Evolutionary conservation across 2,113 vertebrate species (phyloP).

Genomic region (Macroglossus sobrinus): DNA sequence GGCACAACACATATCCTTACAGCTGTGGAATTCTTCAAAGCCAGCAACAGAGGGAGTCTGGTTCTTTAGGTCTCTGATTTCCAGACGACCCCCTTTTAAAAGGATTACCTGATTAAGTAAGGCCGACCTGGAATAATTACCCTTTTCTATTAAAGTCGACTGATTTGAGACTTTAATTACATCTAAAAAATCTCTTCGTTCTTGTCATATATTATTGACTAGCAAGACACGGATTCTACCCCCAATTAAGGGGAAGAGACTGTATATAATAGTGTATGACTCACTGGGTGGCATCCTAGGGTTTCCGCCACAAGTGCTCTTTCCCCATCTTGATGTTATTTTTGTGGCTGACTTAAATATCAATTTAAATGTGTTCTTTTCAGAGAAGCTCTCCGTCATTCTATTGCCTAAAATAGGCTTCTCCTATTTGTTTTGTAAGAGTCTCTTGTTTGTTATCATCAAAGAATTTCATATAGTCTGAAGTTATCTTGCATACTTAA

Average conservation of each 20-base stretch:
- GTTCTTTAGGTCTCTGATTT: neutral
- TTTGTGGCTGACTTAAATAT: neutral
- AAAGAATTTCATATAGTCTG: neutral
- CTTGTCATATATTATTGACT: neutral
- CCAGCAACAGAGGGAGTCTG: neutral
- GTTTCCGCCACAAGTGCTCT: neutral
- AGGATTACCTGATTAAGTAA: neutral
- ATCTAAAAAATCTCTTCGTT: neutral
- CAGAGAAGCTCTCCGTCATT: neutral
- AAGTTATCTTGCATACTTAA: neutral
- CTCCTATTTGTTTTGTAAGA: neutral
- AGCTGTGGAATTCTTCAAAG: neutral
- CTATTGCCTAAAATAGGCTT: neutral
- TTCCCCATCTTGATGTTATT: neutral
- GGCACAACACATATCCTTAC: neutral
- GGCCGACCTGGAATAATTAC: neutral
- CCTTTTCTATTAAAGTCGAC: neutral
- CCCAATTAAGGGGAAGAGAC: neutral
- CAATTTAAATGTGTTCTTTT: neutral
- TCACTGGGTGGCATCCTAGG: neutral
- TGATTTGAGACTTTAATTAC: neutral
- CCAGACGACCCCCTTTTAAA: neutral
- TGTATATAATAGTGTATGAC: neutral
- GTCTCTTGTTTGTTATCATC: neutral
- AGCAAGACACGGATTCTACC: neutral